phyloP scores from a whole-genome alignment of 2,888 invertebrate species.

The Catocala nupta region DNA sequence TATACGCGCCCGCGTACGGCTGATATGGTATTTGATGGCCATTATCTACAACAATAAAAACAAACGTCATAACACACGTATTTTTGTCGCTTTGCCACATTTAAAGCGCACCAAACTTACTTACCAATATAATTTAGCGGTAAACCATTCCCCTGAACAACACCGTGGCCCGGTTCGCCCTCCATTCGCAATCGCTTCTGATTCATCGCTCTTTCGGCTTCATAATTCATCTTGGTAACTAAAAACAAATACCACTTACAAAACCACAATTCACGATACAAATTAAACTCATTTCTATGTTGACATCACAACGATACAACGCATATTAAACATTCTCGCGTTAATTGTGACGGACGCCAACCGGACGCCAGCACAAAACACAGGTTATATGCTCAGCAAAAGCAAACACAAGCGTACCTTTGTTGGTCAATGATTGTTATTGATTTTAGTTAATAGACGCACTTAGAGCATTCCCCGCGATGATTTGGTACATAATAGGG shows the following conservation, averaged over 20 bases:
- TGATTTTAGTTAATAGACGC: conserved; percentile 85
- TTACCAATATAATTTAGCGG: conserved; percentile 85
- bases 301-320: conserved; percentile 60
- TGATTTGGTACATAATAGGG: conserved; percentile 83
- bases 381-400: conserved; percentile 84
- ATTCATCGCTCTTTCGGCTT: conserved; percentile 85
- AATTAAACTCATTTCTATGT: conserved; percentile 63
- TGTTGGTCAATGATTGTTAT: conserved; percentile 87
- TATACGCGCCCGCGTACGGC: conserved; percentile 83
- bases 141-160: conserved; percentile 85
- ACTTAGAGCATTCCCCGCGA: conserved; percentile 77
- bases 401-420: conserved; percentile 88
- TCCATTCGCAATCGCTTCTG: conserved; percentile 87
- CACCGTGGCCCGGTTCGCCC: conserved; percentile 84
- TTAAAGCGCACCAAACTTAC: conserved; percentile 47
- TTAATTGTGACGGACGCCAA: conserved; percentile 85
- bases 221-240: conserved; percentile 87
- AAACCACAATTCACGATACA: conserved; percentile 53
- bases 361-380: conserved; percentile 86
- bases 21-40: conserved; percentile 85
- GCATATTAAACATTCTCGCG: conserved; percentile 70
- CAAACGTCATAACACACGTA: conserved; percentile 11
- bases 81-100: conserved; percentile 48
- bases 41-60: conserved; percentile 76
- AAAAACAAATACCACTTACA: conserved; percentile 74